phyloP scores from a whole-genome alignment of 2,888 invertebrate species.

The Fissipunctia ypsillon region DNA sequence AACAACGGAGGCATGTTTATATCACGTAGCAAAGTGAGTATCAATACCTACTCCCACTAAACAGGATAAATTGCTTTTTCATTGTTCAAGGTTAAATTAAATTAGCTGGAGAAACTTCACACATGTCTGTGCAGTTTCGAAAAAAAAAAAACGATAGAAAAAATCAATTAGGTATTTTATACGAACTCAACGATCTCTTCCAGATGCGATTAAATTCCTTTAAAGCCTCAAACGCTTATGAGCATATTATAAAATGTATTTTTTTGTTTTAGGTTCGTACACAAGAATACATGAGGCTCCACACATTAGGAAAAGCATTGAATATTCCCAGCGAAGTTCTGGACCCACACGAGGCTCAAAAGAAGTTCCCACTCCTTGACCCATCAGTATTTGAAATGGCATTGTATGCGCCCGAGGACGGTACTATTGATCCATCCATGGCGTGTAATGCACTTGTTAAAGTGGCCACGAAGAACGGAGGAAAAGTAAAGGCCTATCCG shows the following conservation, averaged over 20 bases:
- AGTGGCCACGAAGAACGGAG: slow-evolving; percentile 93
- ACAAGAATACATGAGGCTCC: slow-evolving; percentile 95
- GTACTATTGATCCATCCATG: slow-evolving; percentile 96
- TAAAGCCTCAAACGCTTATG: neutral
- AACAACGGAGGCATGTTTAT: slow-evolving; percentile 97
- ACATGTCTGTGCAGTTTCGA: neutral
- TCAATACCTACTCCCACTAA: neutral
- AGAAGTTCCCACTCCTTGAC: slow-evolving; percentile 94
- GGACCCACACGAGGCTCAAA: slow-evolving; percentile 93
- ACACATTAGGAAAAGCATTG: slow-evolving; percentile 94
- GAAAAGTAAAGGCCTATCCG: slow-evolving; percentile 92
- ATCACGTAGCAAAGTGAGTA: slow-evolving; percentile 89
- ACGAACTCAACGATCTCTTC: neutral
- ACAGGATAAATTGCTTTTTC: neutral
- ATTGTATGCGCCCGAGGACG: slow-evolving; percentile 95
- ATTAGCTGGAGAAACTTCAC: neutral
- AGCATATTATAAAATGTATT: neutral
- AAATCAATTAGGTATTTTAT: neutral
- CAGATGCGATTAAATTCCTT: neutral
- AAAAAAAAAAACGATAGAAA: too few relatives aligned
- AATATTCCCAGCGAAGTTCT: slow-evolving; percentile 94
- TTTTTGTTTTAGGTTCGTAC: slow-evolving; percentile 91
- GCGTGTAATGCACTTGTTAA: slow-evolving; percentile 94
- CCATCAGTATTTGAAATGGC: slow-evolving; percentile 94
- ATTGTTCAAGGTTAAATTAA: neutral